Evolutionary conservation across 2,888 invertebrate genomes (phyloP), one percentile per base, ranked within the genome.

Genomic region (Xylota segnis): DNA sequence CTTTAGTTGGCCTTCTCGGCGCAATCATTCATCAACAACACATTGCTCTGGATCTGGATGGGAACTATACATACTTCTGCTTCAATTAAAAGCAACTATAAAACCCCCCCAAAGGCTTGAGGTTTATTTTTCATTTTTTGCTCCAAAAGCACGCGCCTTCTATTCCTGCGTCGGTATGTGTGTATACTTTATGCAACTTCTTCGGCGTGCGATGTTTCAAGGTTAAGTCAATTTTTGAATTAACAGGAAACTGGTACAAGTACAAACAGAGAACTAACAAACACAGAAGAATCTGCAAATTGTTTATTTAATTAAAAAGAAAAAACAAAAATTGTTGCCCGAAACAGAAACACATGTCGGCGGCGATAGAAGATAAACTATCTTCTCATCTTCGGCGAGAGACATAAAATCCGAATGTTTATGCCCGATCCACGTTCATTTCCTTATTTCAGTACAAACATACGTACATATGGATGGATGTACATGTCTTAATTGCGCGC

Each of bases 291-390:
- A 70, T 68, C 77, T 79, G 72, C 65, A 58, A 71, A 76, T 76
- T 83, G 77, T 83, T 77, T 77, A 77, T 72, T 79, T 61, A 68
- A 78, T 78, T 63, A 65, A 66, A 71, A 23, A n/a, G n/a, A n/a
- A n/a, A n/a, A n/a, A n/a, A n/a, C n/a, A n/a, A n/a, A 52, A 61
- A 40, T 71, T 68, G 32, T 32, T 54, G 68, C 59, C 68, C 32
- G 23, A 61, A 59, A 68, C 58, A 18, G 68, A 37, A 66, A 70
- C 77, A 77, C 59, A 68, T 70, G 59, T 52, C 40, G 43, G 9
- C 61, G 16, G 34, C 43, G 16, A 40, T 74, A n/a, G 29, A 52
- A 63, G 61, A 52, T 16, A 52, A 61, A 74, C 72, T 63, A 59
- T 18, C 58, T 23, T 71, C 45, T 45, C 43, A 23, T 63, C 43